Evolutionary conservation across 2,888 invertebrate genomes (phyloP).

Genomic region (Microchrysa polita): DNA sequence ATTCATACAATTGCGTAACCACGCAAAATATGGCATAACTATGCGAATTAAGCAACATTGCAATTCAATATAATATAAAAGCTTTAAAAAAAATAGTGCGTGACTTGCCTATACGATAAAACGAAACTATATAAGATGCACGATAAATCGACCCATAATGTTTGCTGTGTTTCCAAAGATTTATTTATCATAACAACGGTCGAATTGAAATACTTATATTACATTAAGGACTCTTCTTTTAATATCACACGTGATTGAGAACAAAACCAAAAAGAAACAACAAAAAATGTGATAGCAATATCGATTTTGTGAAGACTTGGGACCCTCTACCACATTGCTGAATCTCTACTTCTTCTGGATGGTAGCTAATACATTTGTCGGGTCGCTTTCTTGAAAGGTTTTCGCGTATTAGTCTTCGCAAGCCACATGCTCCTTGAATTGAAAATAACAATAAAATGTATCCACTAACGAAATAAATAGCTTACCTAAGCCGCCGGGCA

Average conservation of each 20-base stretch:
- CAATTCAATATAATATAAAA: too few species aligned
- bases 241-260: slow-evolving; percentile 63
- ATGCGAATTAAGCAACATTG: too few species aligned
- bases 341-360: slow-evolving; percentile 77
- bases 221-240: slow-evolving; percentile 49
- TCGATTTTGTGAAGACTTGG: slow-evolving; percentile 56
- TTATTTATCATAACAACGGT: too few species aligned
- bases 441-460: not conserved
- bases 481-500: slow-evolving; percentile 68
- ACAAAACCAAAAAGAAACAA: slow-evolving; percentile 59
- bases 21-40: too few species aligned
- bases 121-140: too few species aligned
- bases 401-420: slow-evolving; percentile 70
- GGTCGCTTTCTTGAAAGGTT: slow-evolving; percentile 78
- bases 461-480: not conserved
- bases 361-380: slow-evolving; percentile 86
- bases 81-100: too few species aligned
- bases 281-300: slow-evolving; percentile 58
- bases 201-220: too few species aligned
- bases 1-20: too few species aligned
- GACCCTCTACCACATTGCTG: slow-evolving; percentile 63
- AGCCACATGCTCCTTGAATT: slow-evolving; percentile 63
- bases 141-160: too few species aligned
- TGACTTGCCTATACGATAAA: too few species aligned
- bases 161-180: too few species aligned